These are phyloP conservation scores for Sebastes melanostomus DNA, from an alignment of 2,797 vertebrate species.

Conservation along the genomic window DNA sequence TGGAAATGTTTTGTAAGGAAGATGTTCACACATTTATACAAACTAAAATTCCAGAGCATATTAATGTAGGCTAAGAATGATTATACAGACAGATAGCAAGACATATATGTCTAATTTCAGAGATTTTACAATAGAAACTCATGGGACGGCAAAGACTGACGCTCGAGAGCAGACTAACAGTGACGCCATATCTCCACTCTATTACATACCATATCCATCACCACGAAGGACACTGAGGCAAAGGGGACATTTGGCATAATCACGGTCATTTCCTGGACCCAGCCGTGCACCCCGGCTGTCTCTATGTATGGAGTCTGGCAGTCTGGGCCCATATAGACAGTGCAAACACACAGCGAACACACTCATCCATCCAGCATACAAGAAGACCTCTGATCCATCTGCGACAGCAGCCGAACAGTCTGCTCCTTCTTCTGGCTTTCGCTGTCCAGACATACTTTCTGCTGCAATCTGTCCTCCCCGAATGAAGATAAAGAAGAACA, in stretches of 20 bases:
- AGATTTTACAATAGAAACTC: constrained; percentile 1
- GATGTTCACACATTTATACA: background rate
- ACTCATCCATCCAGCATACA: constrained; percentile 64
- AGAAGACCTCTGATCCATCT: constrained; percentile 71
- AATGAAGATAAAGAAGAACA: constrained; percentile 86
- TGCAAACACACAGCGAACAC: constrained; percentile 62
- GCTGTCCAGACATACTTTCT: constrained; percentile 74
- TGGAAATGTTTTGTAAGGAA: constrained; percentile 12
- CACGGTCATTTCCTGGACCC: constrained; percentile 71
- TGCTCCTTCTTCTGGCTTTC: constrained; percentile 81
- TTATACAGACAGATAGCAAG: background rate
- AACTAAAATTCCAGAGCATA: background rate
- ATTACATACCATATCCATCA: constrained; percentile 75
- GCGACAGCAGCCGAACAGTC: constrained; percentile 76
- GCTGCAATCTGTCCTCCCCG: constrained; percentile 66
- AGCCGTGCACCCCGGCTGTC: constrained; percentile 42
- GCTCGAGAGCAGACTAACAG: background rate
- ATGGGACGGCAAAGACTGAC: constrained; percentile 4
- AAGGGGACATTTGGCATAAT: constrained; percentile 69
- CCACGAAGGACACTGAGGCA: constrained; percentile 44
- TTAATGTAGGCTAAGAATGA: background rate
- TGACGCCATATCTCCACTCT: constrained; percentile 31
- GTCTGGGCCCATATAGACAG: constrained; percentile 71
- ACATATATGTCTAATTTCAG: background rate
- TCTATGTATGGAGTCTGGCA: constrained; percentile 73